Evolutionary conservation across 1,140 invertebrate genomes (phyloP).

Genomic region (Eupristina koningsbergeri): DNA sequence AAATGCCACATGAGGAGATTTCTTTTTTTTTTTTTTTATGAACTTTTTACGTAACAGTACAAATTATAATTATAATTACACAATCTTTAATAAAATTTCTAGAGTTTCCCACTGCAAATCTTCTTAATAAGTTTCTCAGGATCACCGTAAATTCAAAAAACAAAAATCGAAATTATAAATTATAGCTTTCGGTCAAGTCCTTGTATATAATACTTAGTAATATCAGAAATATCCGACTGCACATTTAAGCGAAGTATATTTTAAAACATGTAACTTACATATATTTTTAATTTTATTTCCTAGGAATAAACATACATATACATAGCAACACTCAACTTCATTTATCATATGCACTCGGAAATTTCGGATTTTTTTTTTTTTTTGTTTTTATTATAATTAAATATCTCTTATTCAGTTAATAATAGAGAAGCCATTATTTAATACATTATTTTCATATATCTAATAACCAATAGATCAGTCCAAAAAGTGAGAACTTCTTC

Average conservation of each 20-base stretch:
- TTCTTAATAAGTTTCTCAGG: conserved; percentile 62
- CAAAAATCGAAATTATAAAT: conserved; percentile 38
- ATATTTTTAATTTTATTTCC: not conserved
- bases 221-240: conserved; percentile 18
- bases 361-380: conserved; percentile 26
- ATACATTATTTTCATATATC: conserved; percentile 1
- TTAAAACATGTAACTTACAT: not conserved
- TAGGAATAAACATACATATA: conserved; percentile 15
- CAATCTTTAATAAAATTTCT: not conserved
- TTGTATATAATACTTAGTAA: conserved; percentile 3
- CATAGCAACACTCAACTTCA: conserved; percentile 45
- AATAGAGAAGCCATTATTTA: conserved; percentile 12
- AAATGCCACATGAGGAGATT: conserved; percentile 50
- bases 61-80: conserved; percentile 10
- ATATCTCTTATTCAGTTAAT: conserved; percentile 13
- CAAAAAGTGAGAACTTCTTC: conserved; percentile 38
- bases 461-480: not conserved
- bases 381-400: too few species aligned
- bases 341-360: not conserved
- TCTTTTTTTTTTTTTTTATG: conserved; percentile 48
- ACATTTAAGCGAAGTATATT: conserved; percentile 25
- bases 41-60: not conserved
- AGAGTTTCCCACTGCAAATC: conserved; percentile 65
- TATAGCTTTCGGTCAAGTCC: conserved; percentile 11
- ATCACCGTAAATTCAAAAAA: conserved; percentile 60